Conservation (phyloP, 2,797 vertebrate species). For the Columba guinea region DNA sequence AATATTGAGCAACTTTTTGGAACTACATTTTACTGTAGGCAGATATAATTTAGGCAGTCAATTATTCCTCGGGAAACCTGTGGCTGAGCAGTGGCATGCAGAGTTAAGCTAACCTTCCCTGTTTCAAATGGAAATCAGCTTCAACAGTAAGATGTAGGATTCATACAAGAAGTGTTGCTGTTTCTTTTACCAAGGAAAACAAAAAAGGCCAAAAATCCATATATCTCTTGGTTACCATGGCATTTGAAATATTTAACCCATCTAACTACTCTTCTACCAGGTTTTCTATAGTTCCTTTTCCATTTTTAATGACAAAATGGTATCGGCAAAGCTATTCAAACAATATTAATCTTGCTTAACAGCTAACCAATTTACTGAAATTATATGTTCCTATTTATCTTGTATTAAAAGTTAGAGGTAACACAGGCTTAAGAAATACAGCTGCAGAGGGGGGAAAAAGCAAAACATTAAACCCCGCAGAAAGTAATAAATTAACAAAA, state of each 20-base stretch:
- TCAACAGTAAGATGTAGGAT: not conserved
- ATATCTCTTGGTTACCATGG: not conserved
- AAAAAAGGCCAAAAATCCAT: not conserved
- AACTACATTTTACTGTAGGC: not conserved
- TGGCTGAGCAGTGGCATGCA: not conserved
- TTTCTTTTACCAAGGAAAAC: not conserved
- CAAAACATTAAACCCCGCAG: not conserved
- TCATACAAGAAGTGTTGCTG: not conserved
- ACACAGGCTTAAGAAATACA: not conserved
- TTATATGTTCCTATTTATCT: not conserved
- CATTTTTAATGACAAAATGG: not conserved
- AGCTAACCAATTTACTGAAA: not conserved
- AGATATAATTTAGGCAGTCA: not conserved
- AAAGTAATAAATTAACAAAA: constrained; percentile 21
- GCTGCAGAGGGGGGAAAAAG: not conserved
- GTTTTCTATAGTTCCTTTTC: not conserved
- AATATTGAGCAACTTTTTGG: not conserved
- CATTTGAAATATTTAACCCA: not conserved
- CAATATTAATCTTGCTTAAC: not conserved
- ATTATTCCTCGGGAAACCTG: not conserved
- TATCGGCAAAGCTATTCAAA: not conserved
- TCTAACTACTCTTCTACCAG: not conserved
- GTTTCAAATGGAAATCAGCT: not conserved
- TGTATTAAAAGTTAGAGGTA: not conserved
- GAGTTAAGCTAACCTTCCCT: not conserved